Percentiles rank a stretch among this genome's conserved stretches.
Conservation (phyloP, 2,113 vertebrate genomes). For the Antennarius striatus region DNA sequence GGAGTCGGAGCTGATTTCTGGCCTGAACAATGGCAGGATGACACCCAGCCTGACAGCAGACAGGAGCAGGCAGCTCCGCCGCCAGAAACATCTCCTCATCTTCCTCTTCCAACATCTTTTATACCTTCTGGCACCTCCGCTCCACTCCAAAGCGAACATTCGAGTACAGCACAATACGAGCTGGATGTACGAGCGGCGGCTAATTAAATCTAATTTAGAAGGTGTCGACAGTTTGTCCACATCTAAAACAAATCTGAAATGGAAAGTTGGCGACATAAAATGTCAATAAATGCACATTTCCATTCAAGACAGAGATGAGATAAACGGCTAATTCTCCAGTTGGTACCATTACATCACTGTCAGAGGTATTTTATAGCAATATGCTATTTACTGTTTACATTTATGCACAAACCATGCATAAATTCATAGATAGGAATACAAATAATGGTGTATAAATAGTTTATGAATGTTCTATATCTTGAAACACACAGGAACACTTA, state of each 20-base stretch:
- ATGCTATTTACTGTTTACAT: not conserved
- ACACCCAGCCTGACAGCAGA: conserved; percentile 70
- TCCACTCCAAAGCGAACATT: conserved; percentile 57
- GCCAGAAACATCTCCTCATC: conserved; percentile 59
- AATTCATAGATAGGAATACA: not conserved
- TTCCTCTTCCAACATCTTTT: conserved; percentile 62
- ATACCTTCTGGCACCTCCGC: conserved; percentile 67
- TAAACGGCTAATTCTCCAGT: not conserved
- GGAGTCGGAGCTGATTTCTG: conserved; percentile 65
- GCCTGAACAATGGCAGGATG: conserved; percentile 78
- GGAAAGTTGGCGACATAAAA: not conserved
- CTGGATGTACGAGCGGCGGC: conserved; percentile 12
- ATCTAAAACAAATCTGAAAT: not conserved
- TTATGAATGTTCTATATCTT: not conserved
- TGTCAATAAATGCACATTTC: not conserved
- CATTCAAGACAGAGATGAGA: not conserved
- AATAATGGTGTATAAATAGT: not conserved
- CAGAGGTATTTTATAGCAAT: not conserved
- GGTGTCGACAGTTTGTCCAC: conserved; percentile 1
- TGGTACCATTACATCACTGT: not conserved
- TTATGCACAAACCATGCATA: not conserved
- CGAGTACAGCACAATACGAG: conserved; percentile 49
- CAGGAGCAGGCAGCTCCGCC: conserved; percentile 50
- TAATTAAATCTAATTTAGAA: conserved; percentile 8
- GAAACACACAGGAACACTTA: not conserved